Conservation (phyloP, 2,113 vertebrate genomes). For the Barbus barbus region DNA sequence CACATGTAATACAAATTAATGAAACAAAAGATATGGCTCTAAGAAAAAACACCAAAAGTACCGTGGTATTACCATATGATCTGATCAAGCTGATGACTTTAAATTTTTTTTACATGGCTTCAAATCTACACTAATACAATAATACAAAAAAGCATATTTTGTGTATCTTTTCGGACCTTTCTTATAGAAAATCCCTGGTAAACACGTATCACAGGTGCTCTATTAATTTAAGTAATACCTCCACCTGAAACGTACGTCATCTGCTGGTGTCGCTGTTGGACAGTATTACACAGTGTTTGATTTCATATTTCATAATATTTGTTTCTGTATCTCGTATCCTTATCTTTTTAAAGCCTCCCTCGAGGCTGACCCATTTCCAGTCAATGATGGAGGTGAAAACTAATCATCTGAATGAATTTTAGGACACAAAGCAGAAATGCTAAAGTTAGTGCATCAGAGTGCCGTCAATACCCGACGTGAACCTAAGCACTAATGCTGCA, state of each 20-base stretch:
- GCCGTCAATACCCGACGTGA: background rate
- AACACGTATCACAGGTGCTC: background rate
- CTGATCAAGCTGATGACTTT: background rate
- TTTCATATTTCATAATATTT: constrained; percentile 17
- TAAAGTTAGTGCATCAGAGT: background rate
- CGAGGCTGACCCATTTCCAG: background rate
- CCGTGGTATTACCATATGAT: background rate
- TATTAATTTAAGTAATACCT: background rate
- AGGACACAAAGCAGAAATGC: background rate
- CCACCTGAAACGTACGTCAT: background rate
- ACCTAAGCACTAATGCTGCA: background rate
- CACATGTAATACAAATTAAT: no score
- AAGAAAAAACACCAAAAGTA: background rate
- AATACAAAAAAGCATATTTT: no score
- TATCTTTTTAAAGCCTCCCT: background rate
- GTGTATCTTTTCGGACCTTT: background rate
- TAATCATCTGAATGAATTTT: background rate
- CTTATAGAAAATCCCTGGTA: background rate
- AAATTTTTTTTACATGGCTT: background rate
- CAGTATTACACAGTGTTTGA: background rate
- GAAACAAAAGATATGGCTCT: no score
- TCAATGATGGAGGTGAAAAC: background rate
- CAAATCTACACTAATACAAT: background rate
- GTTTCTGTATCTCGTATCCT: background rate
- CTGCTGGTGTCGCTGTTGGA: constrained; percentile 27